These are phyloP conservation scores for Aphelenchoides fujianensis DNA, from an alignment of 1,140 invertebrate genomes.

Conservation along the genomic window DNA sequence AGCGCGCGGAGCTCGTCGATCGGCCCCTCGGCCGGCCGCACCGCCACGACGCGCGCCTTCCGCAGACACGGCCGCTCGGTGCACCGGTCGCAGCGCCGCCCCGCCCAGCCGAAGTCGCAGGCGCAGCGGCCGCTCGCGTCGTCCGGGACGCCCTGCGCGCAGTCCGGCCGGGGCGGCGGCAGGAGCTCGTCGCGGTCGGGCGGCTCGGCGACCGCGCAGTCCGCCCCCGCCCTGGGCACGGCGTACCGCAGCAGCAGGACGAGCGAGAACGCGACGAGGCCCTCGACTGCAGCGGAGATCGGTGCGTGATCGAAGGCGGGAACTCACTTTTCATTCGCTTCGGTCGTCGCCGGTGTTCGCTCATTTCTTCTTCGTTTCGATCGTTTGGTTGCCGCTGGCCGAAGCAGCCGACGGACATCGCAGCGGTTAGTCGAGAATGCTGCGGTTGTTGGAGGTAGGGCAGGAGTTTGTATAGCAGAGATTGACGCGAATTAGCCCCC, in stretches of 20 bases:
- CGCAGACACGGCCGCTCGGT: not conserved
- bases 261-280: constrained; percentile 5
- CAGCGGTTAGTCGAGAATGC: too few relatives aligned
- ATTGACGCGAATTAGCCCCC: too few relatives aligned
- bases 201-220: not conserved
- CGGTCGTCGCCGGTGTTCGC: too few relatives aligned
- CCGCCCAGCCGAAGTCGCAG: constrained; percentile 11
- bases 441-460: too few relatives aligned
- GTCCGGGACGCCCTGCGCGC: constrained; percentile 9
- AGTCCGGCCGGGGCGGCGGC: not conserved
- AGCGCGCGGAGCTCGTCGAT: not conserved
- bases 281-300: constrained; percentile 13
- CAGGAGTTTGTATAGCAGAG: too few relatives aligned
- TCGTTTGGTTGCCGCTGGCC: too few relatives aligned
- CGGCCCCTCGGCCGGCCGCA: not conserved
- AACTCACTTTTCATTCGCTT: not conserved
- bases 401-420: too few relatives aligned
- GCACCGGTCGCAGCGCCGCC: not conserved
- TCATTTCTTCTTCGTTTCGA: too few relatives aligned
- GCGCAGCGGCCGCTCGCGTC: not conserved
- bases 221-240: not conserved
- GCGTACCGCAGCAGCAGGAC: constrained; percentile 9
- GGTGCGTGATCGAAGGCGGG: too few relatives aligned
- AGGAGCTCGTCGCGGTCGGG: not conserved
- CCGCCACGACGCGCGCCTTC: not conserved